Evolutionary conservation across 2,113 vertebrate genomes (phyloP).

Genomic region (Lampris megalopsis): DNA sequence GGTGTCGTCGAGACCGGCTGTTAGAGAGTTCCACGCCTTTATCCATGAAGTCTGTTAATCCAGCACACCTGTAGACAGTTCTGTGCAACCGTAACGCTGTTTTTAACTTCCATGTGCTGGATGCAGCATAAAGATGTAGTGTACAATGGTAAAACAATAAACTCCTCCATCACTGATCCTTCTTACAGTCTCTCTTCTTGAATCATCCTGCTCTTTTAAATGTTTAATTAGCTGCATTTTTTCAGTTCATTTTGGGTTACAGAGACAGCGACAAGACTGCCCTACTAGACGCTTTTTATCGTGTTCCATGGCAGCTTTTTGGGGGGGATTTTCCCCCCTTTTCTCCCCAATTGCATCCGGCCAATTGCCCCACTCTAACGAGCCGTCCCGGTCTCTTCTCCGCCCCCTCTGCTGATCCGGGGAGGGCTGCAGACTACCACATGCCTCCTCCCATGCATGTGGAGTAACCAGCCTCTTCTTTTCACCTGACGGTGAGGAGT

Average conservation of each 20-base stretch:
- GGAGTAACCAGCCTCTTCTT: too few relatives aligned
- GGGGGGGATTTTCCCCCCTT: too few relatives aligned
- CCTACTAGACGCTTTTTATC: not conserved
- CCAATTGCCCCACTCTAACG: too few relatives aligned
- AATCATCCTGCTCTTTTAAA: not conserved
- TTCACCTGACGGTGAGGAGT: too few relatives aligned
- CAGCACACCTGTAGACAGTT: constrained; percentile 37
- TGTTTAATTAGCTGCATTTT: not conserved
- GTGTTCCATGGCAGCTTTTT: too few relatives aligned
- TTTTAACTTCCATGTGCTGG: constrained; percentile 48
- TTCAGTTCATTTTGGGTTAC: not conserved
- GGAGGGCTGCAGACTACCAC: too few relatives aligned
- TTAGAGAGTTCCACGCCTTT: constrained; percentile 25
- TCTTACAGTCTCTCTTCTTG: not conserved
- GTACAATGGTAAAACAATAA: constrained; percentile 67
- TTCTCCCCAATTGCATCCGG: too few relatives aligned
- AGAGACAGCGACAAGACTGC: not conserved
- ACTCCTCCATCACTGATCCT: constrained; percentile 48
- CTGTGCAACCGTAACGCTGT: constrained; percentile 35
- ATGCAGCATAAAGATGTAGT: constrained; percentile 40
- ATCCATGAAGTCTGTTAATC: constrained; percentile 50
- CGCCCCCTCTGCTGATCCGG: too few relatives aligned
- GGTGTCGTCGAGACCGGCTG: constrained; percentile 13
- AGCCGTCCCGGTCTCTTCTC: too few relatives aligned
- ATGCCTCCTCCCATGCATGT: too few relatives aligned